These are phyloP conservation scores for Formica selysi DNA, from an alignment of 1,140 invertebrate genomes.

Conservation along the genomic window DNA sequence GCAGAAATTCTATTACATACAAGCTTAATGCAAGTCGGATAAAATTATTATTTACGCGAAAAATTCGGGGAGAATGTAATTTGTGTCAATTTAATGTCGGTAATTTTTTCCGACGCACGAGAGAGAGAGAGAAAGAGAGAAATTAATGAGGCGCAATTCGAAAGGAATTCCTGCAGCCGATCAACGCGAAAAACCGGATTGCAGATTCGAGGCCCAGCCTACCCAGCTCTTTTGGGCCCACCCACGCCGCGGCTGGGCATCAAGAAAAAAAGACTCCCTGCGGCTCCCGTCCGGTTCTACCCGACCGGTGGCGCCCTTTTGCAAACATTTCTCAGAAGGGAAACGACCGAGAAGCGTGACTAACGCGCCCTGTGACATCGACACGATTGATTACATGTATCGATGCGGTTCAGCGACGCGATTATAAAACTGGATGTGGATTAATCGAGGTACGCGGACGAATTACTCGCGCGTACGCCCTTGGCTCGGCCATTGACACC, in stretches of 20 bases:
- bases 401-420: not conserved
- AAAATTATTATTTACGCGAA: not conserved
- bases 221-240: slow-evolving; percentile 78
- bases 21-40: no score
- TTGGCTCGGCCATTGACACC: slow-evolving; percentile 76
- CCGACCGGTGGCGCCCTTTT: slow-evolving; percentile 77
- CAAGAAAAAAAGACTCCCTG: not conserved
- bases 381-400: slow-evolving; percentile 40
- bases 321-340: slow-evolving; percentile 2
- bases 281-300: slow-evolving; percentile 56
- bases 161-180: slow-evolving; percentile 17
- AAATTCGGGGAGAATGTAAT: not conserved
- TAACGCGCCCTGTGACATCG: not conserved
- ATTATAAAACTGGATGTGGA: slow-evolving; percentile 3
- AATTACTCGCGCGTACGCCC: slow-evolving; percentile 18
- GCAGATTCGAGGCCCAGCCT: slow-evolving; percentile 75
- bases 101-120: no score
- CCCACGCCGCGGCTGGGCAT: slow-evolving; percentile 77
- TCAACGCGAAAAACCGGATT: slow-evolving; percentile 62
- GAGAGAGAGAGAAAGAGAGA: not conserved
- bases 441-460: slow-evolving; percentile 17
- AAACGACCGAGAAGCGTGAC: not conserved
- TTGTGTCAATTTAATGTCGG: not conserved
- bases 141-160: not conserved
- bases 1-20: no score